Conservation (phyloP, 2,888 invertebrate species). For the Spilosoma lubricipeda region DNA sequence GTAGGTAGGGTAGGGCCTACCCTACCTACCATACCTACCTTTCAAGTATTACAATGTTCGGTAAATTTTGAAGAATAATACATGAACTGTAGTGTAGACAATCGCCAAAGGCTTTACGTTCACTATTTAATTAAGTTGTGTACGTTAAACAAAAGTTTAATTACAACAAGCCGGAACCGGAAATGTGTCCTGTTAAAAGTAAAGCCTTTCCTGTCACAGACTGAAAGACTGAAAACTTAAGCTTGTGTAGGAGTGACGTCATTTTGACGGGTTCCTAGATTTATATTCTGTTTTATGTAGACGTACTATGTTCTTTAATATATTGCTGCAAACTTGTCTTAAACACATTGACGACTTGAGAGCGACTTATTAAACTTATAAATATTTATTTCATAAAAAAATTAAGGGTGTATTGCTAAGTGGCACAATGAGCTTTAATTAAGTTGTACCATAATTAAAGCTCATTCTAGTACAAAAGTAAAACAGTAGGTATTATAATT, state of each 20-base stretch:
- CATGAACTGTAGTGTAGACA: conserved; percentile 17
- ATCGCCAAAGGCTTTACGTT: conserved; percentile 34
- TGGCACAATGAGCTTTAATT: too few relatives aligned
- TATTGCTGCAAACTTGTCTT: too few relatives aligned
- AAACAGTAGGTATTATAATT: too few relatives aligned
- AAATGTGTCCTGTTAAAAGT: conserved; percentile 41
- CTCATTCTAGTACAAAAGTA: too few relatives aligned
- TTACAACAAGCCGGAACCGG: conserved; percentile 43
- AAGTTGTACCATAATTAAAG: too few relatives aligned
- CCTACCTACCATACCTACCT: background rate
- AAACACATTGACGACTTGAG: too few relatives aligned
- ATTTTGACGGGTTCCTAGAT: conserved; percentile 36
- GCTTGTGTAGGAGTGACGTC: conserved; percentile 39
- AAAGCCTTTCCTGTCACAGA: conserved; percentile 47
- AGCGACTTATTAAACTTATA: too few relatives aligned
- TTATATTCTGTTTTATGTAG: conserved; percentile 1
- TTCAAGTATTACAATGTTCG: background rate
- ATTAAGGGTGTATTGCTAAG: too few relatives aligned
- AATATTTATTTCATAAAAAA: too few relatives aligned
- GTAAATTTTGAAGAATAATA: background rate
- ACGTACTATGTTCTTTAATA: too few relatives aligned
- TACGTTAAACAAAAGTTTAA: conserved; percentile 50
- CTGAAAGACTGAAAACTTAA: conserved; percentile 42
- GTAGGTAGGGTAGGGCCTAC: too few relatives aligned
- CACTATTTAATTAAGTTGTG: conserved; percentile 51